Base-by-base conservation (phyloP, 2,113 vertebrate genomes). In the Monarcha castaneiventris region DNA sequence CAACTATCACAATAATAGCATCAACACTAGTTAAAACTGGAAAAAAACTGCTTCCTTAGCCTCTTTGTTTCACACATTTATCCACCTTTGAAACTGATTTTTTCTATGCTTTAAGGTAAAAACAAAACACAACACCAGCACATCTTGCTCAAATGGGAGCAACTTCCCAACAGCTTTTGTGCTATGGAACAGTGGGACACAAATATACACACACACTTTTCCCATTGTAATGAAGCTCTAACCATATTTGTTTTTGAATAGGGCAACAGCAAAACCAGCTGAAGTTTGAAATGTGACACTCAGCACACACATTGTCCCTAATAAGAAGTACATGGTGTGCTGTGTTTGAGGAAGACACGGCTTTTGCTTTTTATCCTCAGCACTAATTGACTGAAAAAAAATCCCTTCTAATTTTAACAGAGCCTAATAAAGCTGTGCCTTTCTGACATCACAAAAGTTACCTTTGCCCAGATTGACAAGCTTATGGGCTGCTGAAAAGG, bases 271-370 rank as follows among this genome's bases (percentile, higher is more conserved):
- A 96, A 92, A 96, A 95, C 20, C 78, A 96, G 78, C 66, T 91
- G 88, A 97, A 84, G 76, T 91, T 74, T 94, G 88, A 97, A 97
- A 96, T 85, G 51, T 82, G 87, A 88, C 90, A 93, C 93, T 97
- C 67, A 54, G 87, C 72, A 89, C 72, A 89, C 56, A 29, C 29
- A 75, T 73, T 89, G 77, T 78, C 75, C 76, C 86, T 84, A 90
- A 93, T 87, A 90, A 97, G 64, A 84, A 96, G 90, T 94, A 94
- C 89, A 91, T 93, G n/a, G 20, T n/a, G 46, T 93, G 19, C 79
- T 90, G 41, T 59, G 49, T 76, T 84, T 86, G 79, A 92, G 80
- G 79, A 94, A 89, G 84, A 85, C 69, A 87, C 0, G 0, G 16
- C 2, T 12, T 87, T 94, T 73, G 54, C 10, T 75, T 96, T 86